phyloP scores from a whole-genome alignment of 2,113 vertebrate genomes.

The Bufo bufo region DNA sequence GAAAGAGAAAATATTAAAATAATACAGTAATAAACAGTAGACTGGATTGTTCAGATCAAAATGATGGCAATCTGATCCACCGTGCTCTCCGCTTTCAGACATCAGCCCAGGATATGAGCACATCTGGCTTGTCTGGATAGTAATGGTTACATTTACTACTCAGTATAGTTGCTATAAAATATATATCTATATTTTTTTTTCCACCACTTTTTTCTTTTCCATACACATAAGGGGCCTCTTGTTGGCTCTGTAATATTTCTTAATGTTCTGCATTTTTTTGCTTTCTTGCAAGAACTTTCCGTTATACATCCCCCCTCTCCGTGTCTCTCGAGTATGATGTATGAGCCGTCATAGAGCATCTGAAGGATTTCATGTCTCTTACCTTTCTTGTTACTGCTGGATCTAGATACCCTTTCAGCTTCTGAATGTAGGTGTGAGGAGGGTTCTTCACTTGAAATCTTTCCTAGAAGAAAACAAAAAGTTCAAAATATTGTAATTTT shows the following conservation, averaged over 20 bases:
- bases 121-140: conserved; percentile 54
- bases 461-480: conserved; percentile 76
- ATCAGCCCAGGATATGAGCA: conserved; percentile 57
- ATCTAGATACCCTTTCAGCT: conserved; percentile 93
- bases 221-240: background rate
- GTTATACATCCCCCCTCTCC: background rate
- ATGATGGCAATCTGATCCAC: conserved; percentile 66
- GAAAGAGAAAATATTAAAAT: too few species aligned
- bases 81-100: conserved; percentile 23
- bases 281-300: background rate
- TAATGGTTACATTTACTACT: conserved; percentile 57
- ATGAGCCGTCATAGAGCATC: background rate
- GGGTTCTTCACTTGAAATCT: conserved; percentile 98
- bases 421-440: conserved; percentile 94
- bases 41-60: conserved; percentile 70
- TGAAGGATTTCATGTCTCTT: conserved; percentile 63
- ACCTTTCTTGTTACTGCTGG: conserved; percentile 96
- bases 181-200: background rate
- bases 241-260: conserved; percentile 1
- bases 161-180: background rate
- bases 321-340: background rate
- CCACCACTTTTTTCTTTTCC: background rate
- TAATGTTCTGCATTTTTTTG: background rate
- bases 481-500: conserved; percentile 21
- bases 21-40: background rate